A percentile compares a stretch with the other conserved stretches of the same genome.
Conservation (phyloP, 2,888 invertebrate species). For the Leptopterna dolabrata region DNA sequence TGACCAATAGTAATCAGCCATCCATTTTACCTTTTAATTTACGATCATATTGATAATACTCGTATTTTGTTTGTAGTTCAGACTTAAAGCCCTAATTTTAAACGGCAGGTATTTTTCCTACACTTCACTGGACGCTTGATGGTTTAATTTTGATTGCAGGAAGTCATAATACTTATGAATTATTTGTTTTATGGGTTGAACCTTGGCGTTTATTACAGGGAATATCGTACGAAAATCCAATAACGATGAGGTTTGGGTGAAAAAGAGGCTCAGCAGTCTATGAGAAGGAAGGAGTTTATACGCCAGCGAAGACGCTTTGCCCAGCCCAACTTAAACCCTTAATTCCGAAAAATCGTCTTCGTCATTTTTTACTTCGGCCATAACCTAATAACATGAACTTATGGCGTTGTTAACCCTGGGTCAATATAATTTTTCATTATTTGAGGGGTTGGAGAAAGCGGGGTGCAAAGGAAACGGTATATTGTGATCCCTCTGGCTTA, state of each 20-base stretch:
- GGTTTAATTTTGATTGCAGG: no score
- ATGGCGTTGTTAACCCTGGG: constrained; percentile 41
- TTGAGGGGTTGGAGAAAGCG: constrained; percentile 14
- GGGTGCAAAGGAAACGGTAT: constrained; percentile 5
- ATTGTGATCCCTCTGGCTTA: constrained; percentile 45
- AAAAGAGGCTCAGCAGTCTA: background rate
- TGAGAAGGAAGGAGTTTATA: constrained; percentile 2
- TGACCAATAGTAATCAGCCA: no score
- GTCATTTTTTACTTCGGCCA: constrained; percentile 44
- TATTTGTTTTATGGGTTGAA: no score
- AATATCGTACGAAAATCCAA: background rate
- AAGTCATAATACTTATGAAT: no score
- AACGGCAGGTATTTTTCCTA: no score
- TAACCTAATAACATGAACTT: constrained; percentile 51
- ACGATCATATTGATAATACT: no score
- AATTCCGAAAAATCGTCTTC: constrained; percentile 42
- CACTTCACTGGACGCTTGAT: no score
- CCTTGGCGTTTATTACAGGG: background rate
- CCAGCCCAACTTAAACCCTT: constrained; percentile 24
- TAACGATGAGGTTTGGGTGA: background rate
- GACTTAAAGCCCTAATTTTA: no score
- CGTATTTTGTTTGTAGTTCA: no score
- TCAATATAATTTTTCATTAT: constrained; percentile 52
- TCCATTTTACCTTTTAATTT: no score
- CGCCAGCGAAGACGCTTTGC: background rate